Base-by-base conservation (phyloP, 2,797 vertebrate species). In the Clarias pachynema region DNA sequence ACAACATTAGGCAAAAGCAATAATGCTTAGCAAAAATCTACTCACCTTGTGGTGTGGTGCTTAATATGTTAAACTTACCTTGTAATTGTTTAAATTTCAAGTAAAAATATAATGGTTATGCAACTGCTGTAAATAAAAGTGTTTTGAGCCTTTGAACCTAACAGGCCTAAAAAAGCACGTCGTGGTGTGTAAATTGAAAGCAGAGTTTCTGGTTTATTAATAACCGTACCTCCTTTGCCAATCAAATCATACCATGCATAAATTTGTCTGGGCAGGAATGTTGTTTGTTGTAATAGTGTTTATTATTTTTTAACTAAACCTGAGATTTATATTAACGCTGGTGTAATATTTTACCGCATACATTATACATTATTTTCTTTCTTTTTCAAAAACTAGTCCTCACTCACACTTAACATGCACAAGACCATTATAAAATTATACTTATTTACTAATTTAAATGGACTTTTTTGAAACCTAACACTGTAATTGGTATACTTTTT, bases 111-210 rank as follows among this genome's bases (percentile, higher is more conserved):
- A 40, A 60, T 40, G 14, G n/a, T 66, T 65, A 62, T 49, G 62
- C 53, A 80, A 65, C 31, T 31, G 79, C 62, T 49, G 37, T 80
- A 40, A 80, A 15, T 80, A 49, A 49, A 40, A 20, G 40, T 0
- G n/a, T 26, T 49, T n/a, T 22, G 40, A 80, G 49, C 0, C 0
- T 9, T 80, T 65, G 16, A 49, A 80, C 22, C 34, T 10, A 79
- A 63, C 24, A 4, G 1, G 63, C 78, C 60, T 79, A 59, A 79
- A 79, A 79, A 79, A 26, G n/a, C 37, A 49, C n/a, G 44, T 80
- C 9, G 40, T 6, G 26, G n/a, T 1, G n/a, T 49, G 8, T 29
- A 44, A 6, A 49, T 65, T 49, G 29, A 80, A 79, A 80, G 78
- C 78, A 53, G 7, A 29, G 9, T 65, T 66, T 80, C 79, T 62